Evolutionary conservation across 2,888 invertebrate species (phyloP).

Genomic region (Pseudococcus jackbeardsleyi): DNA sequence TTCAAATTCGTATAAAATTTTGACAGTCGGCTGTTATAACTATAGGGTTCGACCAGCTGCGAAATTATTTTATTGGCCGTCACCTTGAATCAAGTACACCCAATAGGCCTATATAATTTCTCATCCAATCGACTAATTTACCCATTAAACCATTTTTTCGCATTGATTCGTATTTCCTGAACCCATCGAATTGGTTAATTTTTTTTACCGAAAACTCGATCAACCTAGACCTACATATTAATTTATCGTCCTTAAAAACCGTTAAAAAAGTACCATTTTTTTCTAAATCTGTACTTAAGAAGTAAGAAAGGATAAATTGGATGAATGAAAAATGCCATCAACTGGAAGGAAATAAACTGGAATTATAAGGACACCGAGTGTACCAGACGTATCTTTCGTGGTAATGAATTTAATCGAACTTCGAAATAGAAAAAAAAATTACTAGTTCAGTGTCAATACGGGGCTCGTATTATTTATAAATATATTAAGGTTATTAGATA

Average conservation of each 20-base stretch:
- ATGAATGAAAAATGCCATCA: slow-evolving; percentile 49
- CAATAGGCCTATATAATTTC: slow-evolving; percentile 21
- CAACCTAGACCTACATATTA: slow-evolving; percentile 34
- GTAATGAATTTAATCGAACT: slow-evolving; percentile 43
- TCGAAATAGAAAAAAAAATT: neutral
- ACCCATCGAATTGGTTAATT: neutral
- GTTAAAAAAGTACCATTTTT: neutral
- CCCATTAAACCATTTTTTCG: slow-evolving; percentile 27
- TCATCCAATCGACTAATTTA: neutral
- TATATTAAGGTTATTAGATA: slow-evolving; percentile 54
- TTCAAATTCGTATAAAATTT: neutral
- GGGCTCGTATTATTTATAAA: slow-evolving; percentile 33
- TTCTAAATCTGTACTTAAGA: neutral
- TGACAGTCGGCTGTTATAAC: neutral
- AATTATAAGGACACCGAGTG: slow-evolving; percentile 46
- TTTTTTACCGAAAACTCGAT: slow-evolving; percentile 11
- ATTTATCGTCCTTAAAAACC: slow-evolving; percentile 37
- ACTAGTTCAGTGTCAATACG: slow-evolving; percentile 47
- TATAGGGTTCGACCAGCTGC: neutral
- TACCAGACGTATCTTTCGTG: slow-evolving; percentile 15
- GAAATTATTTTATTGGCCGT: neutral
- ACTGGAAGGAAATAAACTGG: slow-evolving; percentile 54
- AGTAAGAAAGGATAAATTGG: neutral
- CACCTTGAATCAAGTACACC: slow-evolving; percentile 11
- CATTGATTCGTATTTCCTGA: slow-evolving; percentile 29